Base-by-base conservation (phyloP, 2,113 vertebrate genomes). In the Syrmaticus mikado region DNA sequence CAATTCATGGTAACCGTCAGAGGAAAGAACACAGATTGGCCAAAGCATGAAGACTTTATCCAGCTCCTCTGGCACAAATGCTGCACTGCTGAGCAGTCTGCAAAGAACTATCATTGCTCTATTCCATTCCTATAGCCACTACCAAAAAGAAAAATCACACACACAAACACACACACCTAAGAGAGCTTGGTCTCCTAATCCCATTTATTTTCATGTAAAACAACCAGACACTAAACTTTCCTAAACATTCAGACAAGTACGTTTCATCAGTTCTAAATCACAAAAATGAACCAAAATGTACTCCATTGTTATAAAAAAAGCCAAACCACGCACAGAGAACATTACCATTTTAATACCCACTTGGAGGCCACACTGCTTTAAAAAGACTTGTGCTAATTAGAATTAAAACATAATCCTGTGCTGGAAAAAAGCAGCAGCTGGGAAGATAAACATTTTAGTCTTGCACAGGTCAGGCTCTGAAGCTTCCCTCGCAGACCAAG, bases 371-470 rank as follows among this genome's bases (percentile, higher is more conserved):
- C 6, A 2, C 10, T 2, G 24, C 60, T 93, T 88, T 74, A 70
- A 89, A 87, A 96, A 41, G 74, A 93, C 70, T 74, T 41, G 38
- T 1, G 53, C 32, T 55, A 62, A 82, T 89, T 84, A 65, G 90
- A 93, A 89, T 74, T 8, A 85, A 93, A 72, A 46, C 0, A 4
- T 66, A 91, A 90, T 40, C 67, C 75, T 25, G 32, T 2, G 60
- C 38, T 67, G 76, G 53, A 75, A 30, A 67, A 85, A 62, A 1
- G 30, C 55, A 77, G 64, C 64, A 71, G 73, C 13, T 11, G 46
- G 71, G 53, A 94, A 94, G 79, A 95, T 94, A 94, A 96, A 95
- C 92, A 90, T 46, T 96, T 93, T 88, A 95, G 90, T 93, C 88
- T 92, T 12, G 38, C 46, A 41, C 72, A 83, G 80, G 57, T 83